Evolutionary conservation across 2,888 invertebrate species (phyloP), one percentile per base, ranked within the genome.

Genomic region (Diplazon laetatorius): DNA sequence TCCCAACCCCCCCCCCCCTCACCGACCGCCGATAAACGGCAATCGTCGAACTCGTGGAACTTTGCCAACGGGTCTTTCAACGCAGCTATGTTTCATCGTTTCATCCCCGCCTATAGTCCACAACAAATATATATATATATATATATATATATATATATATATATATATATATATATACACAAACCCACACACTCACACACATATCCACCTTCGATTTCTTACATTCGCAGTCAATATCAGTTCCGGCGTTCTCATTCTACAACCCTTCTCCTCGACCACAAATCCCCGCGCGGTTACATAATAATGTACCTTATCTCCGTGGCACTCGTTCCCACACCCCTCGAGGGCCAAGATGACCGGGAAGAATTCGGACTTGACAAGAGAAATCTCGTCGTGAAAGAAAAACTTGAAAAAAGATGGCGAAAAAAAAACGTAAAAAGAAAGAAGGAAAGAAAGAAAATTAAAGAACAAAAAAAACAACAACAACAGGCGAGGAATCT

Each of bases 11-110:
- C 14, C 16, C 46, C n/a, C 12, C 12, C 35, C 30, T n/a, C 42
- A 12, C 62, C 22, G 55, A 30, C 37, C 65, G 22, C 37, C 65
- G 72, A 73, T 73, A 73, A 73, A 65, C 72, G 72, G 72, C 72
- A 73, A 73, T 73, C 72, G 65, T 65, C 48, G 72, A 48, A 57
- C 57, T 57, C 57, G 14, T 73, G 72, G 72, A 73, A 65, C 18
- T 65, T 16, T 73, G 72, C 72, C 72, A 73, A 65, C 57, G 37
- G 55, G 16, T 65, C 63, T 73, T 65, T 65, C 37, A 57, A n/a
- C 72, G 30, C 9, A 30, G 44, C 25, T 65, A 73, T 73, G 46
- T 65, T 65, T 73, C 35, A 57, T 48, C 22, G 46, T 46, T 65
- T n/a, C n/a, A n/a, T n/a, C 57, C 46, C 48, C 12, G 44, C 25